Evolutionary conservation across 2,797 vertebrate species (phyloP), one percentile per base, ranked within the genome.

Genomic region (Myotis daubentonii): DNA sequence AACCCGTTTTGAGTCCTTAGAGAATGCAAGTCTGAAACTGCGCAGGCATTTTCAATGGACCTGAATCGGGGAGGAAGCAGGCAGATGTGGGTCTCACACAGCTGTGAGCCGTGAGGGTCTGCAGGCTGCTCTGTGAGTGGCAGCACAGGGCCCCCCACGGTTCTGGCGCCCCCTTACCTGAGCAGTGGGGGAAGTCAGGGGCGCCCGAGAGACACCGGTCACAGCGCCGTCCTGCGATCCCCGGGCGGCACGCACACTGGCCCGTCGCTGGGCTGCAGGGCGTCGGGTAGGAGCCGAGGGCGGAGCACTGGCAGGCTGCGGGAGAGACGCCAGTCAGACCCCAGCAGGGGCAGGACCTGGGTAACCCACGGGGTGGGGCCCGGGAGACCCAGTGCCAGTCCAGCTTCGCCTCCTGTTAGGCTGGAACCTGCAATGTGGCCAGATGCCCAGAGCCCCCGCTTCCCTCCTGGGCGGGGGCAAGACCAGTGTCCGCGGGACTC

Each of bases 301-400:
- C 83, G 3, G 98, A 99, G 95, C 99, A 99, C 95, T 96, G 97
- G 93, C 99, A 99, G 78, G 97, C 99, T 99, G 97, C 3, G 90
- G 53, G 71, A 38, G 95, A 96, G 66, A 68, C 76, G 0, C 55
- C 15, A 2, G 57, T 96, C 79, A 96, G 88, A 94, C 47, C 0
- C 5, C 20, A 9, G 60, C 0, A 62, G 28, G 1, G 0, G 41
- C 1, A 23, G 17, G 49, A 62, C 53, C 57, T 2, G 2, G n/a
- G 19, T 5, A 4, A 44, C 53, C 23, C 57, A 72, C 0, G 0
- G 8, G 30, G 4, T 5, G 16, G n/a, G 4, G 38, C 38, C 55
- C 33, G 15, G 55, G 70, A 89, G 89, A 76, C 62, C 23, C 57
- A 87, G 65, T 4, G 5, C 36, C 80, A 36, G 12, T 55, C 78